Conservation (phyloP, 2,888 invertebrate genomes). For the Antitype chi region DNA sequence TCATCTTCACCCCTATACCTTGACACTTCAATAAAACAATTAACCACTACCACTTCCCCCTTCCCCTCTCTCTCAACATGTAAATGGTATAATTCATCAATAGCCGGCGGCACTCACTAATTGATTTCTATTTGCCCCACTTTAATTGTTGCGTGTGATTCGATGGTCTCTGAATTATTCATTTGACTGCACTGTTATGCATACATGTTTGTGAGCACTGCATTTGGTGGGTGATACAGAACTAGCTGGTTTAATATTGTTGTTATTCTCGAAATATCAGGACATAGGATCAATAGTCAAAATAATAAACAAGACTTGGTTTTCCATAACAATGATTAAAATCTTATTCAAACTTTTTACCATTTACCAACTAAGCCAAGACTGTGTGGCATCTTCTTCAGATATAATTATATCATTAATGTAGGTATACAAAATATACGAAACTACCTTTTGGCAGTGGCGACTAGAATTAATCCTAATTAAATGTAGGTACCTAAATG, state of each 20-base stretch:
- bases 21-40: constrained; percentile 54
- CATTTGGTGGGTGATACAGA: neutral
- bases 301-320: neutral
- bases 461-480: too few relatives aligned
- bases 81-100: constrained; percentile 76
- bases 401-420: too few relatives aligned
- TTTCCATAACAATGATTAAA: neutral
- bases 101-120: constrained; percentile 76
- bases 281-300: too few relatives aligned
- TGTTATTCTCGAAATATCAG: neutral
- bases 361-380: too few relatives aligned
- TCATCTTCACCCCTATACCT: constrained; percentile 39
- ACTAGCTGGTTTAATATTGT: neutral
- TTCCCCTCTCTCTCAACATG: constrained; percentile 50
- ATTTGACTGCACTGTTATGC: constrained; percentile 60
- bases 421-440: too few relatives aligned
- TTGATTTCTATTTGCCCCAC: constrained; percentile 85
- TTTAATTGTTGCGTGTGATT: constrained; percentile 81
- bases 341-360: neutral
- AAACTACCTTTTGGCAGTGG: too few relatives aligned
- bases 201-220: constrained; percentile 27
- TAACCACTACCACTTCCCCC: constrained; percentile 28
- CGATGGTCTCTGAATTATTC: constrained; percentile 71
- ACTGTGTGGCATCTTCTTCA: too few relatives aligned
- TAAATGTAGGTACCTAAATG: too few relatives aligned